Evolutionary conservation across 2,797 vertebrate species (phyloP).

Genomic region (Pygocentrus nattereri): DNA sequence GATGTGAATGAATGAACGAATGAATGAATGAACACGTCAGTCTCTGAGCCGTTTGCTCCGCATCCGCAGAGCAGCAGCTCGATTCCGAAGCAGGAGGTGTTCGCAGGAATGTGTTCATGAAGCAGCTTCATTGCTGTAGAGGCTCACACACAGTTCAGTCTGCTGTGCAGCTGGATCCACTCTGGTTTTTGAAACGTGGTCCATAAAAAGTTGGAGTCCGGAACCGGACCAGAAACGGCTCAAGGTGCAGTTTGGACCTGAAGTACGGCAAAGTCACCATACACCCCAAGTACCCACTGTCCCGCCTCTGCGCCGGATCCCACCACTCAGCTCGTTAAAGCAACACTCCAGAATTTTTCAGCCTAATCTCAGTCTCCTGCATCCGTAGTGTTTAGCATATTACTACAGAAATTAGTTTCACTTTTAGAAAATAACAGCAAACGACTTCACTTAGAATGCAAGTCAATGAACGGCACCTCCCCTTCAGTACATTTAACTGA

Average conservation of each 20-base stretch:
- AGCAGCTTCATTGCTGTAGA: not conserved
- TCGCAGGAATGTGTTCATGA: not conserved
- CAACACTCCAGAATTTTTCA: not conserved
- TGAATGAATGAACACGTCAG: not conserved
- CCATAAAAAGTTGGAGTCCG: not conserved
- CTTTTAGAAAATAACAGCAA: no score
- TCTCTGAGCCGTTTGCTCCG: not conserved
- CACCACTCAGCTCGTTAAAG: not conserved
- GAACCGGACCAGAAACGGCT: constrained; percentile 11
- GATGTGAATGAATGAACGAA: not conserved
- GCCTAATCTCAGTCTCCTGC: not conserved
- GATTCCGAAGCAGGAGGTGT: not conserved
- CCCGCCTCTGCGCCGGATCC: not conserved
- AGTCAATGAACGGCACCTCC: no score
- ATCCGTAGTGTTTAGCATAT: not conserved
- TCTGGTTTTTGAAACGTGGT: constrained; percentile 9
- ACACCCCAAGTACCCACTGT: not conserved
- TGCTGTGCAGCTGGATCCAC: not conserved
- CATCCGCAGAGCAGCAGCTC: not conserved
- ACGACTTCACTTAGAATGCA: no score
- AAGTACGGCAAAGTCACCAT: not conserved
- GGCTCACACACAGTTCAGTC: no score
- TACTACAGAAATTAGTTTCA: no score
- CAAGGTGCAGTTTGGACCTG: constrained; percentile 35
- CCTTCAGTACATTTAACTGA: no score